These are phyloP conservation scores for Gymnocypris eckloni DNA, from an alignment of 2,797 vertebrate genomes.

Conservation along the genomic window DNA sequence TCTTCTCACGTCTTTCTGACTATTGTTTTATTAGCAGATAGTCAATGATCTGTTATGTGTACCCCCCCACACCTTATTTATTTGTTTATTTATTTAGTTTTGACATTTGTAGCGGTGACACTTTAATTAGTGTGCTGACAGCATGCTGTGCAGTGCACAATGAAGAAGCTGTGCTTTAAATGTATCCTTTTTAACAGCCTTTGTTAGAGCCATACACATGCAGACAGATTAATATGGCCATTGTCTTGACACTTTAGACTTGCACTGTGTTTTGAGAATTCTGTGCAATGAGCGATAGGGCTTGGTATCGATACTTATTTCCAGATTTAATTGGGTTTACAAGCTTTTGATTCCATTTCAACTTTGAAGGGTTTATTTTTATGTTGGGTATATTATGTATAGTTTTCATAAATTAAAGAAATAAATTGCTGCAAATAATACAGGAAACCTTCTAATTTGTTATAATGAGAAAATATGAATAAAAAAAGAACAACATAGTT, in stretches of 20 bases:
- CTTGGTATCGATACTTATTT: neutral
- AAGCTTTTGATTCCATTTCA: neutral
- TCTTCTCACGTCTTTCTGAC: constrained; percentile 24
- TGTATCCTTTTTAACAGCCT: neutral
- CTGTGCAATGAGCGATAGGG: neutral
- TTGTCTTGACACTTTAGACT: neutral
- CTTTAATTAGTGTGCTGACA: neutral
- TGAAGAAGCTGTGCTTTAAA: constrained; percentile 7
- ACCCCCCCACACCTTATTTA: neutral
- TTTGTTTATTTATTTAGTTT: neutral
- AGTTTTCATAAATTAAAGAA: neutral
- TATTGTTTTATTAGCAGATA: constrained; percentile 8
- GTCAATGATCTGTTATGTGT: neutral
- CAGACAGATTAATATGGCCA: neutral
- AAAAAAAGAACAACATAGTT: no score
- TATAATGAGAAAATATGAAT: no score
- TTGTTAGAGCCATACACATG: neutral
- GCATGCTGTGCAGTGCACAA: neutral
- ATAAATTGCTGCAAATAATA: no score
- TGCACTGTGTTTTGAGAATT: neutral
- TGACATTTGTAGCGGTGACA: constrained; percentile 1
- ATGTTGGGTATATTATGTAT: neutral
- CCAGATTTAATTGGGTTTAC: neutral
- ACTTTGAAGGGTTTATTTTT: neutral
- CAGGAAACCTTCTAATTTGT: no score